phyloP scores from a whole-genome alignment of 2,797 vertebrate genomes.

The Danio albolineatus region DNA sequence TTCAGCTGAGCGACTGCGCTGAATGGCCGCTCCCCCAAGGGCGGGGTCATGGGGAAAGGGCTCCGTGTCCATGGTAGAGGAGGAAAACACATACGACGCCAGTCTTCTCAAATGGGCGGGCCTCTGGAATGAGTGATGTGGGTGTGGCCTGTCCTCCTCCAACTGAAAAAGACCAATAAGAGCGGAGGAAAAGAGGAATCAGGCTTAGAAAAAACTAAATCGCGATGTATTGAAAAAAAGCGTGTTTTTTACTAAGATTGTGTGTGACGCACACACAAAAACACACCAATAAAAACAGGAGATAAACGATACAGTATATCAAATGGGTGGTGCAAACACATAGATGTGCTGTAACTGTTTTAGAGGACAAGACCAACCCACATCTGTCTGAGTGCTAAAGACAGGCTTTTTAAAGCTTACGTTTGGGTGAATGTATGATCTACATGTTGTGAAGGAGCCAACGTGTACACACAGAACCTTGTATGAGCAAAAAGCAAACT shows the following conservation, averaged over 20 bases:
- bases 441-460: conserved; percentile 41
- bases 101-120: conserved; percentile 93
- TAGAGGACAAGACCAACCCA: conserved; percentile 49
- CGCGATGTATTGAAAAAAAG: conserved; percentile 42
- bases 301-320: conserved; percentile 10
- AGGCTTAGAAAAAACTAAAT: conserved; percentile 78
- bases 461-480: conserved; percentile 43
- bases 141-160: conserved; percentile 91
- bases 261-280: conserved; percentile 49
- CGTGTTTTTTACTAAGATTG: conserved; percentile 36
- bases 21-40: conserved; percentile 87
- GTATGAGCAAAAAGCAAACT: conserved; percentile 49
- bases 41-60: conserved; percentile 87
- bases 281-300: conserved; percentile 46
- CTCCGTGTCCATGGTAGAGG: conserved; percentile 91
- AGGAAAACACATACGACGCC: conserved; percentile 94
- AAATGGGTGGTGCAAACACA: conserved; percentile 38
- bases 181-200: conserved; percentile 91
- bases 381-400: conserved; percentile 17
- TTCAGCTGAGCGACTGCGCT: conserved; percentile 92
- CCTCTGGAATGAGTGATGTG: conserved; percentile 91
- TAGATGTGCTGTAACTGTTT: conserved; percentile 41
- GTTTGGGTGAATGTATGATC: conserved; percentile 15
- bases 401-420: conserved; percentile 19
- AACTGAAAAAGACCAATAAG: conserved; percentile 95